Base-by-base conservation (phyloP, 1,140 invertebrate genomes). In the Medauroidea extradentata region DNA sequence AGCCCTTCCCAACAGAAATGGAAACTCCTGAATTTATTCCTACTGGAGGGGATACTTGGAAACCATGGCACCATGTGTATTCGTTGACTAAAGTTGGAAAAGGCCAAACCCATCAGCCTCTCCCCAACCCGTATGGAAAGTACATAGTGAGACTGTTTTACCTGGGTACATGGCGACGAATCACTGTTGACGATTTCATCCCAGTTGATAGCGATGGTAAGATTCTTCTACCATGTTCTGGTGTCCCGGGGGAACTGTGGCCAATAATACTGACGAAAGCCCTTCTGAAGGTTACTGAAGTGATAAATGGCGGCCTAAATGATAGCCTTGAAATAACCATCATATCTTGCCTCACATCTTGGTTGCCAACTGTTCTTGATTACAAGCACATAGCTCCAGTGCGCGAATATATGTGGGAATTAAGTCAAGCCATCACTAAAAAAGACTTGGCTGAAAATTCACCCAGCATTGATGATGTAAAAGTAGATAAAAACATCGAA, bases 61-160 rank as follows among this genome's bases (percentile, higher is more conserved):
- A 59, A 8, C 69, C 69, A 16, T 71, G 68, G 69, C 57, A 66
- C 55, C 59, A 71, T 23, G 63, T 71, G 2, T 71, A 71, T 60
- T 69, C 68, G 14, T 55, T 65, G 24, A 67, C 63, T 50, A 70
- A 70, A 60, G 65, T 65, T 49, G 68, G 67, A 18, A 69, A 63
- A 43, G 60, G 0, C 18, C 52, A 23, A 8, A n/a, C 14, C 9
- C 52, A 53, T 23, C 27, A 53, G 18, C 21, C 29, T 19, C 19
- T 38, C 14, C 19, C 21, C 9, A 53, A 53, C 29, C 52, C 52
- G 8, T 53, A 5, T 41, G 70, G 70, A 2, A 69, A 67, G 44
- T 71, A 71, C 42, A 19, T 71, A 0, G 58, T 70, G 18, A 62
- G 69, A 16, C 27, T 71, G 43, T 61, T 67, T 21, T 66, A 57